phyloP scores from a whole-genome alignment of 2,797 vertebrate genomes.

The Staurois parvus region DNA sequence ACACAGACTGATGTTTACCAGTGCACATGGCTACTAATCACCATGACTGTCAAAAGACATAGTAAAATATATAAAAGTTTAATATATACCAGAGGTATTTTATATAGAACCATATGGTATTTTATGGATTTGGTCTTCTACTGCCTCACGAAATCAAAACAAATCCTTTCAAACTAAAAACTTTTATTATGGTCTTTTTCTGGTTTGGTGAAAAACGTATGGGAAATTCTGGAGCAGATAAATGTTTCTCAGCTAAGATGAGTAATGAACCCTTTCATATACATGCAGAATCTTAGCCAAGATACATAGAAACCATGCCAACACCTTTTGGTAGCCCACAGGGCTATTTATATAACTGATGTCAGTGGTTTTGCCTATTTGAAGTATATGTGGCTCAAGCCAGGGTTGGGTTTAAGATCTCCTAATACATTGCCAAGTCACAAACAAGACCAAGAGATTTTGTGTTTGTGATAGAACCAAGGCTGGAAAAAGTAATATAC shows the following conservation, averaged over 20 bases:
- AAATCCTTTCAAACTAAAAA: background rate
- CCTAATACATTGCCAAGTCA: background rate
- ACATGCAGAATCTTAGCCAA: background rate
- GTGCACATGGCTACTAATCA: background rate
- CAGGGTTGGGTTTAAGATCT: background rate
- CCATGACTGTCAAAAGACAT: background rate
- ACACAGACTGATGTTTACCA: background rate
- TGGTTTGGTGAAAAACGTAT: background rate
- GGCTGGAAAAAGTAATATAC: background rate
- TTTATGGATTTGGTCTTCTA: background rate
- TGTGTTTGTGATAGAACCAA: background rate
- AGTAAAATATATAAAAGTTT: background rate
- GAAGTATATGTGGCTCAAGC: background rate
- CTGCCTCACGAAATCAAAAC: background rate
- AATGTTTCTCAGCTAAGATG: background rate
- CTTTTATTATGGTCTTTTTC: background rate
- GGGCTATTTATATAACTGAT: background rate
- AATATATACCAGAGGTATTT: background rate
- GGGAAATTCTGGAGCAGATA: too few relatives aligned
- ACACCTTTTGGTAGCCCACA: background rate
- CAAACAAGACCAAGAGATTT: background rate
- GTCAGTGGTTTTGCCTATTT: background rate
- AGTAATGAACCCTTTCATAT: background rate
- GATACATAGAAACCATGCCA: background rate
- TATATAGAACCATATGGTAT: background rate